Conservation (phyloP, 2,888 invertebrate genomes). For the Odontothrips loti region DNA sequence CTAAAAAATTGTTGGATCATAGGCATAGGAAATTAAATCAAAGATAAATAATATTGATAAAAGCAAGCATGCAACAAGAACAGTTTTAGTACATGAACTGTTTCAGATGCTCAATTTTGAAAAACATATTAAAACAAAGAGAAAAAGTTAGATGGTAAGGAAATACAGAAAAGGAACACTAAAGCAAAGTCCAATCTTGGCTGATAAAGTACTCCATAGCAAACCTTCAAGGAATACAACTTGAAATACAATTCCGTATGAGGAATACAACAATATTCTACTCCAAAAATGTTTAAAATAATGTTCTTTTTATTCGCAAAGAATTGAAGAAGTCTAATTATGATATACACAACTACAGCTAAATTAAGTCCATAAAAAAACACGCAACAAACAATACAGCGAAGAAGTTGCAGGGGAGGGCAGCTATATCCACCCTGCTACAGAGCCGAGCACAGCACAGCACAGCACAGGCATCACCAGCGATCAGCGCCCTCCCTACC, state of each 20-base stretch:
- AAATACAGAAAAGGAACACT: not conserved
- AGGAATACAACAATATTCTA: no score
- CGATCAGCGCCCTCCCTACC: slow-evolving; percentile 14
- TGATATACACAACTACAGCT: not conserved
- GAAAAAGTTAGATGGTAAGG: not conserved
- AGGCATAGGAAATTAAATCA: no score
- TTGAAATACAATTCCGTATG: no score
- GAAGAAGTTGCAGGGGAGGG: slow-evolving; percentile 1
- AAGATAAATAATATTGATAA: no score
- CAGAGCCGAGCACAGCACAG: slow-evolving; percentile 8
- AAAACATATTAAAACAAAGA: not conserved
- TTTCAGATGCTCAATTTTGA: slow-evolving; percentile 2
- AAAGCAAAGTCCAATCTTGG: no score
- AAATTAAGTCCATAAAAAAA: not conserved
- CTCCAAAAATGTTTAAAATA: no score
- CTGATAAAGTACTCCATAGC: no score
- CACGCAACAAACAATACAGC: slow-evolving; percentile 18
- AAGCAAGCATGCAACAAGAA: slow-evolving; percentile 11
- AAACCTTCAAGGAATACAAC: no score
- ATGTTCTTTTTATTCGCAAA: not conserved
- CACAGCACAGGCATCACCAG: not conserved
- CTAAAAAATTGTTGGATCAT: no score
- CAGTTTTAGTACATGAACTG: slow-evolving; percentile 27
- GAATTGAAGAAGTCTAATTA: not conserved
- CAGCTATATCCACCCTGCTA: slow-evolving; percentile 19